These are phyloP conservation scores for Echinometra lucunter DNA, from an alignment of 53 echinoderm and acorn worm genomes.

Conservation along the genomic window DNA sequence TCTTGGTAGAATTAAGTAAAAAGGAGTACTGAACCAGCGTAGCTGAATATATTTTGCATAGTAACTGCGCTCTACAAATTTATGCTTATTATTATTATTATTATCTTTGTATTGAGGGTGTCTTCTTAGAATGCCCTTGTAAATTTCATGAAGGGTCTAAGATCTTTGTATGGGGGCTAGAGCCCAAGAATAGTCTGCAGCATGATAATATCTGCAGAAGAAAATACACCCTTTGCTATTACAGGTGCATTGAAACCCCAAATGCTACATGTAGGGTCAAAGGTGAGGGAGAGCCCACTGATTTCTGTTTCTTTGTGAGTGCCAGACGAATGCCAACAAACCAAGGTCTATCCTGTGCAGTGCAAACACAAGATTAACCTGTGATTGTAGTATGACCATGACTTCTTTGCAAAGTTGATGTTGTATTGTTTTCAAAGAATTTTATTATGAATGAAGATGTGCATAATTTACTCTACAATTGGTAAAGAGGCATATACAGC, in stretches of 20 bases:
- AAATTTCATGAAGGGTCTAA: not conserved
- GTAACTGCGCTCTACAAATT: no score
- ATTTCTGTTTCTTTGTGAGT: slow-evolving; percentile 52
- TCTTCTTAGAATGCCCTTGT: not conserved
- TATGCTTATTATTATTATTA: no score
- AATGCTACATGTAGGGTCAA: slow-evolving; percentile 42
- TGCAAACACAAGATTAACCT: slow-evolving; percentile 52
- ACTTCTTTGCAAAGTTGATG: slow-evolving; percentile 50
- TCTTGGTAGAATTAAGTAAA: no score
- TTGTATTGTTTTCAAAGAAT: slow-evolving; percentile 51
- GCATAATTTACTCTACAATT: slow-evolving; percentile 12
- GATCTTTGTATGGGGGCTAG: not conserved
- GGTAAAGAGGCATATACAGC: not conserved
- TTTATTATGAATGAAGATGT: not conserved
- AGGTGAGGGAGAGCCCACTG: slow-evolving; percentile 38
- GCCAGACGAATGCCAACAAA: slow-evolving; percentile 34
- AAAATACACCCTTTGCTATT: slow-evolving; percentile 51
- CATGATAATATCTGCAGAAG: not conserved
- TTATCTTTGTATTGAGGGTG: not conserved
- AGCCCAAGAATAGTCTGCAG: not conserved
- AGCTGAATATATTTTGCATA: no score
- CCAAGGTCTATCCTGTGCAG: not conserved
- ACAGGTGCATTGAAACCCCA: slow-evolving; percentile 38
- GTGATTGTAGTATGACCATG: slow-evolving; percentile 41
- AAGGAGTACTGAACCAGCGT: no score